phyloP scores from a whole-genome alignment of 2,797 vertebrate genomes.

The Sebastes itinus region DNA sequence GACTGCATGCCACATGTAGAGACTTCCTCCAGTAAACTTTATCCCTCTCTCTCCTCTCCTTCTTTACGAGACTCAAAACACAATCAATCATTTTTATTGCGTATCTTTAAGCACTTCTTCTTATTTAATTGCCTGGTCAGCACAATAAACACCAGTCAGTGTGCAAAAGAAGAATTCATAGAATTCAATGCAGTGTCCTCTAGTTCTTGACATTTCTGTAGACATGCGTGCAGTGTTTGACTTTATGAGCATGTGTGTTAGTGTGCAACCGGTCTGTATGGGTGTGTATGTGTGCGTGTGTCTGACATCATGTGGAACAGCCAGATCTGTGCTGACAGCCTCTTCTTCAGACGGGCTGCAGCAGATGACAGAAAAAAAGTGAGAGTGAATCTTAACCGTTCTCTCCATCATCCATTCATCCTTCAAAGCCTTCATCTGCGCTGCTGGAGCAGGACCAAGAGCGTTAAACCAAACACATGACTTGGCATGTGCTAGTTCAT shows the following conservation, averaged over 20 bases:
- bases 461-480: constrained; percentile 53
- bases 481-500: constrained; percentile 32
- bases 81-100: constrained; percentile 40
- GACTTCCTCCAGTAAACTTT: constrained; percentile 15
- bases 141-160: background rate
- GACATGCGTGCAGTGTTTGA: background rate
- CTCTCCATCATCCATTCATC: constrained; percentile 38
- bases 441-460: constrained; percentile 51
- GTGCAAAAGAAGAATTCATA: background rate
- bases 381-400: constrained; percentile 39
- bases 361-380: constrained; percentile 40
- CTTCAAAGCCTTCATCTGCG: constrained; percentile 42
- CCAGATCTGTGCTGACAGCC: constrained; percentile 44
- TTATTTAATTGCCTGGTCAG: background rate
- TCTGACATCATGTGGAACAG: constrained; percentile 26
- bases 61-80: constrained; percentile 8
- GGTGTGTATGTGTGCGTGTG: background rate
- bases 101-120: background rate
- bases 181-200: background rate
- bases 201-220: background rate
- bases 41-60: background rate
- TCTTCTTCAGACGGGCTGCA: constrained; percentile 62
- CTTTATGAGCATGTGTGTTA: background rate
- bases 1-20: constrained; percentile 64
- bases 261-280: background rate